These are phyloP conservation scores for Drosophila nannoptera DNA, from an alignment of 1,140 invertebrate genomes.

Conservation along the genomic window DNA sequence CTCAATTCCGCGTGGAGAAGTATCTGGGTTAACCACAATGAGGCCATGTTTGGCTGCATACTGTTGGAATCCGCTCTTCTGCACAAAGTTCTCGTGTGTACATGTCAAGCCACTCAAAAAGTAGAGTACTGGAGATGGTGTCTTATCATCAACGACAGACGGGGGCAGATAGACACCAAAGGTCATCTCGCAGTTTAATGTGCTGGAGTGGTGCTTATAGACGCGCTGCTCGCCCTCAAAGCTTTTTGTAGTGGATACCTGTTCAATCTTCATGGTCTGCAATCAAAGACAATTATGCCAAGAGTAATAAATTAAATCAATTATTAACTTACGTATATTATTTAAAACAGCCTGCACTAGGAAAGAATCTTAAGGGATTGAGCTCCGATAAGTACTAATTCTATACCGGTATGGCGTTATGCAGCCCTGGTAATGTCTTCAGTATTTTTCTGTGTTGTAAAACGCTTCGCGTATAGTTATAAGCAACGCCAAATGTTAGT, in stretches of 20 bases:
- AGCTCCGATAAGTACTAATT: not conserved
- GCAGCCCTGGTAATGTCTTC: conserved; percentile 4
- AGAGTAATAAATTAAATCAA: not conserved
- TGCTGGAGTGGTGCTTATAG: conserved; percentile 89
- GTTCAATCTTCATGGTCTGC: conserved; percentile 61
- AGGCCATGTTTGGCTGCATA: conserved; percentile 87
- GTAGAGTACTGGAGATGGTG: conserved; percentile 90
- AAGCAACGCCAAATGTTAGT: not conserved
- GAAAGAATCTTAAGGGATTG: not conserved
- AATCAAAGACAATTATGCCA: not conserved
- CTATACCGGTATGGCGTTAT: not conserved
- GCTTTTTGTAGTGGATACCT: conserved; percentile 58
- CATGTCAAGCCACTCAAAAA: conserved; percentile 97
- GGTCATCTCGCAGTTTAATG: conserved; percentile 93
- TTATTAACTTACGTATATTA: not conserved
- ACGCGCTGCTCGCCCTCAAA: conserved; percentile 80
- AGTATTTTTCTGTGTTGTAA: conserved; percentile 6
- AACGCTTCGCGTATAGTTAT: not conserved
- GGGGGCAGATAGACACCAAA: conserved; percentile 95
- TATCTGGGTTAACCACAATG: conserved; percentile 93
- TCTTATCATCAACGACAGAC: conserved; percentile 83
- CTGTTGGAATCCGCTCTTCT: conserved; percentile 95
- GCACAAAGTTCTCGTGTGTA: conserved; percentile 97
- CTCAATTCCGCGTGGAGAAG: conserved; percentile 94
- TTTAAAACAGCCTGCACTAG: not conserved